These are phyloP conservation scores for Strigamia maritima DNA, from an alignment of 2,888 invertebrate genomes.

Conservation along the genomic window DNA sequence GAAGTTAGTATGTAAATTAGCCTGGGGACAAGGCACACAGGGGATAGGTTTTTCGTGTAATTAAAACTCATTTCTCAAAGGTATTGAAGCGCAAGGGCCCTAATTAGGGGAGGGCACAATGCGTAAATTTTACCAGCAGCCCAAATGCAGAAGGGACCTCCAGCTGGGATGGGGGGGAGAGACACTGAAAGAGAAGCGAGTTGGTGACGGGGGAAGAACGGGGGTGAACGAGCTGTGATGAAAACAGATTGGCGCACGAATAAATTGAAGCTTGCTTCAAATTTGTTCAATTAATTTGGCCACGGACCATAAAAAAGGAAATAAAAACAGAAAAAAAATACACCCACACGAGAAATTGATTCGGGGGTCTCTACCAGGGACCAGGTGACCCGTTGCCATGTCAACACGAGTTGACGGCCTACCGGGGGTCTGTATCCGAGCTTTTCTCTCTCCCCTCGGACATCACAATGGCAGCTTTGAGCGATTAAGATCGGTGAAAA, in stretches of 20 bases:
- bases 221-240: slow-evolving; percentile 22
- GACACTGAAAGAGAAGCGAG: slow-evolving; percentile 2
- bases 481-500: slow-evolving; percentile 31
- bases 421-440: background rate
- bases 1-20: slow-evolving; percentile 41
- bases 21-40: slow-evolving; percentile 37
- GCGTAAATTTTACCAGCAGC: slow-evolving; percentile 39
- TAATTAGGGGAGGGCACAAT: slow-evolving; percentile 39
- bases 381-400: background rate
- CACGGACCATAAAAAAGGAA: background rate
- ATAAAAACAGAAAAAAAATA: background rate
- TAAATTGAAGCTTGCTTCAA: background rate
- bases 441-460: background rate
- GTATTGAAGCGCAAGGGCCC: slow-evolving; percentile 40
- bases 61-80: slow-evolving; percentile 41
- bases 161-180: slow-evolving; percentile 37
- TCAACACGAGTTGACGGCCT: background rate
- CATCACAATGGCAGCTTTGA: slow-evolving; percentile 1
- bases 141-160: slow-evolving; percentile 38
- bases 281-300: slow-evolving; percentile 24
- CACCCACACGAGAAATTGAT: background rate
- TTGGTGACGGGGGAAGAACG: slow-evolving; percentile 28
- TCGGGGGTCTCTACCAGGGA: background rate
- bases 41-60: slow-evolving; percentile 40
- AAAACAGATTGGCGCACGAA: slow-evolving; percentile 23